Conservation (phyloP, 2,113 vertebrate genomes). For the Menura novaehollandiae region DNA sequence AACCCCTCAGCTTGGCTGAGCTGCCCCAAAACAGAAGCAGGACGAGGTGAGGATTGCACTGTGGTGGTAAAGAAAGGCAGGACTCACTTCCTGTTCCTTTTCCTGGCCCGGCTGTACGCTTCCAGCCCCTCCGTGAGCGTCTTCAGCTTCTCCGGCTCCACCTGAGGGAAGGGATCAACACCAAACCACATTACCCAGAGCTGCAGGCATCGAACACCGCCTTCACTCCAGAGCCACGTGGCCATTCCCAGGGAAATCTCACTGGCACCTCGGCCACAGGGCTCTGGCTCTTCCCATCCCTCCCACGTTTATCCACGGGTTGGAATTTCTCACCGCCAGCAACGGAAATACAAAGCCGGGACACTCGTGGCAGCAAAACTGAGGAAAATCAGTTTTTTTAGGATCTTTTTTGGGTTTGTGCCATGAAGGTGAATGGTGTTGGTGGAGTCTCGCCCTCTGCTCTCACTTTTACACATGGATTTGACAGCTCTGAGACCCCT, state of each 20-base stretch:
- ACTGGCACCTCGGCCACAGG: too few species aligned
- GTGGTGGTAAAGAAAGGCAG: not conserved
- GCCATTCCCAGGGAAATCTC: not conserved
- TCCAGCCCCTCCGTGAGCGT: conserved; percentile 97
- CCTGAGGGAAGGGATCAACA: conserved; percentile 78
- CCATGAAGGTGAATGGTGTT: not conserved
- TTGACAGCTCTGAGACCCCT: not conserved
- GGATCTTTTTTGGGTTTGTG: not conserved
- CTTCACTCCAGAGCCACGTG: conserved; percentile 19
- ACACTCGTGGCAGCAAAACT: accelerated
- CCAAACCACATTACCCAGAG: conserved; percentile 67
- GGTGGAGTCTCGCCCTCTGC: not conserved
- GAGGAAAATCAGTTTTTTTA: not conserved
- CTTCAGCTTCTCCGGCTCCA: conserved; percentile 95
- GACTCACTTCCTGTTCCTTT: conserved; percentile 94
- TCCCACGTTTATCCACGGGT: accelerated
- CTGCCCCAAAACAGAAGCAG: not conserved
- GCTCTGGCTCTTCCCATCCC: not conserved
- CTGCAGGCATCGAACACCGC: conserved; percentile 5
- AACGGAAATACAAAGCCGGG: accelerated
- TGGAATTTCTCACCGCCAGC: not conserved
- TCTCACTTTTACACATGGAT: accelerated
- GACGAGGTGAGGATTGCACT: accelerated
- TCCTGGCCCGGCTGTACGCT: conserved; percentile 88
- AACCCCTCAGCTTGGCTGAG: not conserved